phyloP scores from a whole-genome alignment of 2,797 vertebrate genomes.

The Bovichtus diacanthus region DNA sequence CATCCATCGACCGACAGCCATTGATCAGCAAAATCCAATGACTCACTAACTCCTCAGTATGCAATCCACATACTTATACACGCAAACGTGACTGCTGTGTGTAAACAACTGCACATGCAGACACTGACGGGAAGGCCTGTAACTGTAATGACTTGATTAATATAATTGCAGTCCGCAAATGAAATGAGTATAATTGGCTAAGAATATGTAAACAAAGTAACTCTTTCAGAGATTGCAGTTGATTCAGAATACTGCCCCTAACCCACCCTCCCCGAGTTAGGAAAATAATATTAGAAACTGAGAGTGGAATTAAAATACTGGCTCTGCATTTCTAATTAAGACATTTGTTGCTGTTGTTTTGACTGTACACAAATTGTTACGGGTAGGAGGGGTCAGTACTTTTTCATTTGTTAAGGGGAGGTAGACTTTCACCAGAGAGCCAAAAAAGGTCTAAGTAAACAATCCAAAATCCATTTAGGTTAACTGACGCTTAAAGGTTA shows the following conservation, averaged over 20 bases:
- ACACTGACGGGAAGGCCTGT: constrained; percentile 37
- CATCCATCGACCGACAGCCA: constrained; percentile 75
- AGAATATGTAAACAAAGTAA: constrained; percentile 40
- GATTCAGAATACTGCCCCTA: constrained; percentile 44
- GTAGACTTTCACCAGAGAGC: too few species aligned
- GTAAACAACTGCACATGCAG: constrained; percentile 57
- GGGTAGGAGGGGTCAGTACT: background rate
- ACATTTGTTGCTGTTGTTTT: background rate
- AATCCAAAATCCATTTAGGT: too few species aligned
- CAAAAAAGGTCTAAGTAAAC: too few species aligned
- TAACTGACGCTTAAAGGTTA: too few species aligned
- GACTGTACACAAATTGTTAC: background rate
- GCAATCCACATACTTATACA: constrained; percentile 62
- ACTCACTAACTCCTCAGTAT: constrained; percentile 73
- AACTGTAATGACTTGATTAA: constrained; percentile 55
- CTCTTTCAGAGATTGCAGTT: constrained; percentile 32
- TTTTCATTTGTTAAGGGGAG: too few species aligned
- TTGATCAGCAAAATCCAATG: constrained; percentile 79
- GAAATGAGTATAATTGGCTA: constrained; percentile 51
- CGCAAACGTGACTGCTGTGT: constrained; percentile 48
- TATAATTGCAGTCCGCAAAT: constrained; percentile 64
- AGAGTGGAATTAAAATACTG: constrained; percentile 33
- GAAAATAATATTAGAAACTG: constrained; percentile 33
- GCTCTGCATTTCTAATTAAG: constrained; percentile 36
- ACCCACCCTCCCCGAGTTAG: constrained; percentile 34